phyloP scores from a whole-genome alignment of 2,888 invertebrate species.

The Fissipunctia ypsillon region DNA sequence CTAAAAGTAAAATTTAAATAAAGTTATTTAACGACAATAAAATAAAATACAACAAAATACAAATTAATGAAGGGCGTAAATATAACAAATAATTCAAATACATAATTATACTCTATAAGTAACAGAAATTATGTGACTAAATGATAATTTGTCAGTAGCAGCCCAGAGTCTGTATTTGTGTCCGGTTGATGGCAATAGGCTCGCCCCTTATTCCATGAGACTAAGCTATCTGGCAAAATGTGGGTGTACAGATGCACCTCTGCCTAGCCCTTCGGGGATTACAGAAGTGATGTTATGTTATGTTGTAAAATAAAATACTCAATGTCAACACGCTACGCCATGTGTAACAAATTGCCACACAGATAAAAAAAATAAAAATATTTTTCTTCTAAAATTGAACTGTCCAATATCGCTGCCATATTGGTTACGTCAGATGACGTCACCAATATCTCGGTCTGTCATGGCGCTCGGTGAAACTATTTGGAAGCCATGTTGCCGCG shows the following conservation, averaged over 20 bases:
- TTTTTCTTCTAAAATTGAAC: slow-evolving; percentile 68
- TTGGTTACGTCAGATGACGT: slow-evolving; percentile 41
- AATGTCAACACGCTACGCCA: slow-evolving; percentile 14
- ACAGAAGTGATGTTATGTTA: neutral
- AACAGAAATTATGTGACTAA: too few species aligned
- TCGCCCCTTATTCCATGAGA: neutral
- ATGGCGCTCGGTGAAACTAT: slow-evolving; percentile 27
- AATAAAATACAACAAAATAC: too few species aligned
- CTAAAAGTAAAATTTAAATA: too few species aligned
- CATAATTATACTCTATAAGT: too few species aligned
- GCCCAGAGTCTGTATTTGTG: too few species aligned
- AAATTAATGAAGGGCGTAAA: too few species aligned
- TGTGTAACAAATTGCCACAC: slow-evolving; percentile 58
- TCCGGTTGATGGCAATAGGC: too few species aligned
- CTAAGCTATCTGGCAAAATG: neutral
- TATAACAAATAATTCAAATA: too few species aligned
- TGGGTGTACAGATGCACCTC: neutral
- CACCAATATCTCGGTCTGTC: slow-evolving; percentile 33
- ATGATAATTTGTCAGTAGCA: neutral
- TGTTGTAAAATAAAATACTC: slow-evolving; percentile 2
- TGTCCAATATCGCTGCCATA: slow-evolving; percentile 44
- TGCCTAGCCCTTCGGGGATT: neutral
- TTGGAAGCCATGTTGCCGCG: slow-evolving; percentile 28
- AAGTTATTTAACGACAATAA: too few species aligned
- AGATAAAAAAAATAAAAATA: slow-evolving; percentile 60